A percentile compares a stretch with the other conserved stretches of the same genome.
Conservation (phyloP, 2,888 invertebrate species). For the Xylota segnis region DNA sequence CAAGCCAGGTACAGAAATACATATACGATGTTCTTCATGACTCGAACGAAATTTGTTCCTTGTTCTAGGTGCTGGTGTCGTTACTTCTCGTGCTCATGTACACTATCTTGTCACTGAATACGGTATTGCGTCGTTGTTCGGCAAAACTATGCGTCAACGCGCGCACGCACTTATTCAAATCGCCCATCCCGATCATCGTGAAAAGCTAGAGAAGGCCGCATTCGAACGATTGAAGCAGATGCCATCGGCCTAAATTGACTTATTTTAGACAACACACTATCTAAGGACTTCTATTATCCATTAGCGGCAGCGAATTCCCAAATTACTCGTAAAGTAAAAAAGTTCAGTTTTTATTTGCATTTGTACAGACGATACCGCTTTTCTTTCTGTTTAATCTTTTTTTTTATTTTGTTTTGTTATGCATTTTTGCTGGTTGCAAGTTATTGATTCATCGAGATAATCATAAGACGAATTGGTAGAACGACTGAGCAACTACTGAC, state of each 20-base stretch:
- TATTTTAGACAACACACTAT: conserved; percentile 15
- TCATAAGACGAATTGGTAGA: neutral
- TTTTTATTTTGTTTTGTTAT: conserved; percentile 14
- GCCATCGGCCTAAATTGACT: conserved; percentile 85
- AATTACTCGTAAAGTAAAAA: conserved; percentile 39
- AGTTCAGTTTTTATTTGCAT: conserved; percentile 61
- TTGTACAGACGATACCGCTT: conserved; percentile 55
- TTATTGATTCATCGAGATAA: neutral
- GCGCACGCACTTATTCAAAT: conserved; percentile 95
- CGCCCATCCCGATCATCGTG: conserved; percentile 95
- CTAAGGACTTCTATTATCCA: conserved; percentile 68
- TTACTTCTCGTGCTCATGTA: conserved; percentile 96
- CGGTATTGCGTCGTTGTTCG: conserved; percentile 96
- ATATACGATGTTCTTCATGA: too few relatives aligned
- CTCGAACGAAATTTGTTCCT: too few relatives aligned
- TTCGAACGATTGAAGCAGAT: conserved; percentile 93
- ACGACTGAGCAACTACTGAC: conserved; percentile 4
- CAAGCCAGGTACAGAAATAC: conserved; percentile 90
- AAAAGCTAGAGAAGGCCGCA: conserved; percentile 93
- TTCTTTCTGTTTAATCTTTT: neutral
- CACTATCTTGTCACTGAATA: conserved; percentile 97
- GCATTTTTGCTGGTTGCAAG: conserved; percentile 42
- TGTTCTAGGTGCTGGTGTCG: conserved; percentile 94
- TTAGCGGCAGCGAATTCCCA: conserved; percentile 18
- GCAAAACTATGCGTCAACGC: conserved; percentile 94